Percentiles rank a stretch among this genome's conserved stretches.
These are phyloP conservation scores for Erythrocercus mccallii DNA, from an alignment of 2,113 vertebrate species.

Conservation along the genomic window DNA sequence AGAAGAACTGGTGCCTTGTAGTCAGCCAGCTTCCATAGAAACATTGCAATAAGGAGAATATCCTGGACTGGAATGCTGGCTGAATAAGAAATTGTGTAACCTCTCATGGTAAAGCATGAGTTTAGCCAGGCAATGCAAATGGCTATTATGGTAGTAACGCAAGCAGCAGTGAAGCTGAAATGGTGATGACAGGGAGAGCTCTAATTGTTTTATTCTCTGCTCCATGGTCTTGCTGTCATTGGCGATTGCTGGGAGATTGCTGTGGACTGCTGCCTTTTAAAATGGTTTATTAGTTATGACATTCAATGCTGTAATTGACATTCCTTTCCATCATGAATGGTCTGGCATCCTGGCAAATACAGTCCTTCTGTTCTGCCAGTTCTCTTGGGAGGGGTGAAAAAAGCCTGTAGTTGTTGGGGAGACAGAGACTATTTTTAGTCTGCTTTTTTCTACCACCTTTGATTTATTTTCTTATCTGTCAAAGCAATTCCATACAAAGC, in stretches of 20 bases:
- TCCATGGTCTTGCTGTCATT: not conserved
- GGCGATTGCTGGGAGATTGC: not conserved
- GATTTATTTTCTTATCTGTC: not conserved
- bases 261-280: not conserved
- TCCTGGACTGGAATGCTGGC: not conserved
- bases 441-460: not conserved
- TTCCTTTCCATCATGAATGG: not conserved
- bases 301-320: not conserved
- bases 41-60: not conserved
- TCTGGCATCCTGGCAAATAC: not conserved
- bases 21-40: not conserved
- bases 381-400: rapidly evolving
- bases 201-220: not conserved
- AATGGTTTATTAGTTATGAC: not conserved
- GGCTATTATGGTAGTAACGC: not conserved
- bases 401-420: not conserved
- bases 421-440: not conserved
- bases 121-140: not conserved
- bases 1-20: not conserved
- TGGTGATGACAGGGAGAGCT: not conserved
- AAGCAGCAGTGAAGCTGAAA: not conserved
- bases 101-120: not conserved
- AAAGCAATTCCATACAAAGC: not conserved
- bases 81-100: not conserved
- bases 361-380: not conserved